Percentiles rank a stretch among this genome's conserved stretches.
Evolutionary conservation across 1,140 invertebrate species (phyloP).

Genomic region (Diploscapter pachys): DNA sequence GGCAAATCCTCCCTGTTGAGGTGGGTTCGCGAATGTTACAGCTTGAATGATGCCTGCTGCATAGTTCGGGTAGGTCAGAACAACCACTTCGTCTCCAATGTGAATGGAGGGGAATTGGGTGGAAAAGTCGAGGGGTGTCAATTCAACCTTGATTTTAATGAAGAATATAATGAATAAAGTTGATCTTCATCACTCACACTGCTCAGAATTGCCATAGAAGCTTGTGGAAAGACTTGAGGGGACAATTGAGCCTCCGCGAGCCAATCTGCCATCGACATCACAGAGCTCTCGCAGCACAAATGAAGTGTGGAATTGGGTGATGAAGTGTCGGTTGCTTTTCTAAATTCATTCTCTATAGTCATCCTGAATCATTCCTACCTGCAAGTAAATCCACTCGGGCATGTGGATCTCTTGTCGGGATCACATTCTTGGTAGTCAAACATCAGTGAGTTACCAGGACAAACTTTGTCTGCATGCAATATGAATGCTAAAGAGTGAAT

Average conservation of each 20-base stretch:
- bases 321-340: slow-evolving; percentile 6
- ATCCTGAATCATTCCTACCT: not conserved
- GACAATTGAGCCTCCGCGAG: not conserved
- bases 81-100: slow-evolving; percentile 16
- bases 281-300: slow-evolving; percentile 12
- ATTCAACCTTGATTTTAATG: not conserved
- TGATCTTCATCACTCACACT: not conserved
- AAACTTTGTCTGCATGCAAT: too few relatives aligned
- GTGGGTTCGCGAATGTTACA: not conserved
- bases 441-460: too few relatives aligned
- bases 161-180: not conserved
- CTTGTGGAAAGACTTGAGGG: slow-evolving; percentile 1
- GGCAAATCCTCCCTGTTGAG: not conserved
- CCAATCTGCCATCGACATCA: slow-evolving; percentile 8
- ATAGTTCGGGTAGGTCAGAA: slow-evolving; percentile 8
- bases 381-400: slow-evolving; percentile 8
- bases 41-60: not conserved
- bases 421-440: slow-evolving; percentile 15
- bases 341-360: not conserved
- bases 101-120: slow-evolving; percentile 12
- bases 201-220: not conserved
- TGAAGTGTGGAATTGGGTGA: not conserved
- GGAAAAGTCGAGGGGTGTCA: not conserved
- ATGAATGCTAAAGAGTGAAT: too few relatives aligned
- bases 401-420: slow-evolving; percentile 13